A percentile compares a stretch with the other conserved stretches of the same genome.
These are phyloP conservation scores for Xestia xanthographa DNA, from an alignment of 2,888 invertebrate species.

Conservation along the genomic window DNA sequence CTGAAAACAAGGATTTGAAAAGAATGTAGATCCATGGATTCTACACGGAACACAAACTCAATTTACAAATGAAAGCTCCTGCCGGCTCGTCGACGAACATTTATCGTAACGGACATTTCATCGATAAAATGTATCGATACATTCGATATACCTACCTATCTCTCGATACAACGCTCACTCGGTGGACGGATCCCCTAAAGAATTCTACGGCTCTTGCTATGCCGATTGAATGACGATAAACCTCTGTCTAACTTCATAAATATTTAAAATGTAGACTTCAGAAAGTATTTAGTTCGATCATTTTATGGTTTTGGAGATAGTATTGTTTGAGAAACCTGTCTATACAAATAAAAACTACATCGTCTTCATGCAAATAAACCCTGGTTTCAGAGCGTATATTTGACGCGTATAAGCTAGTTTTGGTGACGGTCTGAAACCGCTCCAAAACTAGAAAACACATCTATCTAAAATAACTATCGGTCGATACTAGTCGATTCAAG, in stretches of 20 bases:
- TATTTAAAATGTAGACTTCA: conserved; percentile 32
- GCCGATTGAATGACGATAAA: conserved; percentile 57
- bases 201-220: conserved; percentile 46
- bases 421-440: not conserved
- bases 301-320: conserved; percentile 22
- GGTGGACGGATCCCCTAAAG: conserved; percentile 47
- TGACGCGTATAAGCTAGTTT: not conserved
- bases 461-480: not conserved
- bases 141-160: conserved; percentile 25
- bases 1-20: not conserved
- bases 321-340: conserved; percentile 4
- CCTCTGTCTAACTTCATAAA: conserved; percentile 51
- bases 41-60: conserved; percentile 25
- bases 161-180: conserved; percentile 31
- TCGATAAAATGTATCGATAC: conserved; percentile 55
- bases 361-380: not conserved
- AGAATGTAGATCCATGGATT: not conserved
- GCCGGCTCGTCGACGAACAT: conserved; percentile 39
- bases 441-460: not conserved
- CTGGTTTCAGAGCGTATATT: not conserved
- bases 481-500: conserved; percentile 1
- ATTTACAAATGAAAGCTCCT: conserved; percentile 56
- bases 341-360: not conserved
- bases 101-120: conserved; percentile 58
- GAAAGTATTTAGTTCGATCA: conserved; percentile 13